Base-by-base conservation (phyloP, 2,888 invertebrate genomes). In the Amblyteles armatorius region DNA sequence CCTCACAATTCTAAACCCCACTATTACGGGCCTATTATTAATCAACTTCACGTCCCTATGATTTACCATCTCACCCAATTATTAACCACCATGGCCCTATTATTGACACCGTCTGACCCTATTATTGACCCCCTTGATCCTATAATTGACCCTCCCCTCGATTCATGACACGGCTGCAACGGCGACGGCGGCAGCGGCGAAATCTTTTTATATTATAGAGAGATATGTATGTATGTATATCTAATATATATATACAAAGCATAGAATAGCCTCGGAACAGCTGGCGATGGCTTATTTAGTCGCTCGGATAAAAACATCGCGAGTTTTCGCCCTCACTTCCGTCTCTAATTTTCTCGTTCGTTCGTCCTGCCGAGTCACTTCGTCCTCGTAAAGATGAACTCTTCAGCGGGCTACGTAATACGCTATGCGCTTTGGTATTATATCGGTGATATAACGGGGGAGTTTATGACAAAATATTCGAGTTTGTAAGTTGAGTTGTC, bases 261-360 rank as follows among this genome's bases (percentile, higher is more conserved):
- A 68, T 48, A 55, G 52, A 36, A 52, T 11, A 40, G 48, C 55
- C 48, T 19, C 44, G 36, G 44, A 71, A 57, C 60, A 67, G 65
- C 26, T 13, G 55, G 63, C 78, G 19, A 77, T 50, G 78, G 85
- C 77, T 84, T 83, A 85, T 86, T 86, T 84, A 85, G 82, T 73
- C 84, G 77, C 79, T 44, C 85, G 87, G 73, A 86, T 84, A 87
- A 88, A 88, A 78, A 88, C 83, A 83, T 86, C 82, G 63, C 74
- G 50, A 19, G 71, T 65, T 74, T 63, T 73, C 78, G n/a, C 19
- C 72, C n/a, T 33, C 71, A 19, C 26, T n/a, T 69, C 71, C 71
- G 60, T 44, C 48, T 40, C 4, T 55, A 22, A 63, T 74, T 79
- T 69, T 26, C 71, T 52, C 77, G 29, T 57, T 36, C 69, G n/a